Percentiles rank a stretch among this genome's conserved stretches.
These are phyloP conservation scores for Phoeniculus purpureus DNA, from an alignment of 2,797 vertebrate species.

Conservation along the genomic window DNA sequence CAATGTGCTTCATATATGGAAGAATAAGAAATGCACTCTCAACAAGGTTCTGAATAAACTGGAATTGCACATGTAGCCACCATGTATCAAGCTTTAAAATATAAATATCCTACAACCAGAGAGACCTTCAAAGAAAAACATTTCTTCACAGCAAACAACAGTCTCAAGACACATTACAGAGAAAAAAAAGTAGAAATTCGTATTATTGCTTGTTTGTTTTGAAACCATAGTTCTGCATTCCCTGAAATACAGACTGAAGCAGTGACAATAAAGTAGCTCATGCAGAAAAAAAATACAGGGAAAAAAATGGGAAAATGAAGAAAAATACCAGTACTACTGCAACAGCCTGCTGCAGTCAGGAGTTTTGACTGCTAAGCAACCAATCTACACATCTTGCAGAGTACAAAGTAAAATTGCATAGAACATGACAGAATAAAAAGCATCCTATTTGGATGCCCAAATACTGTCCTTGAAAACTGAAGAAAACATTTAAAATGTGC, in stretches of 20 bases:
- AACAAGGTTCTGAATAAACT: background rate
- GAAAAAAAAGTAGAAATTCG: background rate
- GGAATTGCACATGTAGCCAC: background rate
- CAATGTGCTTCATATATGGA: background rate
- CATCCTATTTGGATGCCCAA: background rate
- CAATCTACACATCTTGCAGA: background rate
- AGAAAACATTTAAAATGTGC: background rate
- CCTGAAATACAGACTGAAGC: background rate
- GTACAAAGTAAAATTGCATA: background rate
- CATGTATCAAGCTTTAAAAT: background rate
- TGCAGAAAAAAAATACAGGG: background rate
- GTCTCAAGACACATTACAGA: background rate
- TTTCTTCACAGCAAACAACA: background rate
- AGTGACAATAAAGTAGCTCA: background rate
- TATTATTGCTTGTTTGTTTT: background rate
- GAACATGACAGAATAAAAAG: background rate
- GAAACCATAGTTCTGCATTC: background rate
- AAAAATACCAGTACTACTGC: background rate
- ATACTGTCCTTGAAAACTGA: background rate
- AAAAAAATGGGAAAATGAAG: background rate
- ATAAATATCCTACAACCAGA: background rate
- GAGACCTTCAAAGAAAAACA: background rate
- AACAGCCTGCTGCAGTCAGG: slow-evolving; percentile 24
- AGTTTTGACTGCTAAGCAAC: slow-evolving; percentile 66
- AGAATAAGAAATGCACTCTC: background rate